Evolutionary conservation across 2,797 vertebrate species (phyloP).

Genomic region (Girardinus metallicus): DNA sequence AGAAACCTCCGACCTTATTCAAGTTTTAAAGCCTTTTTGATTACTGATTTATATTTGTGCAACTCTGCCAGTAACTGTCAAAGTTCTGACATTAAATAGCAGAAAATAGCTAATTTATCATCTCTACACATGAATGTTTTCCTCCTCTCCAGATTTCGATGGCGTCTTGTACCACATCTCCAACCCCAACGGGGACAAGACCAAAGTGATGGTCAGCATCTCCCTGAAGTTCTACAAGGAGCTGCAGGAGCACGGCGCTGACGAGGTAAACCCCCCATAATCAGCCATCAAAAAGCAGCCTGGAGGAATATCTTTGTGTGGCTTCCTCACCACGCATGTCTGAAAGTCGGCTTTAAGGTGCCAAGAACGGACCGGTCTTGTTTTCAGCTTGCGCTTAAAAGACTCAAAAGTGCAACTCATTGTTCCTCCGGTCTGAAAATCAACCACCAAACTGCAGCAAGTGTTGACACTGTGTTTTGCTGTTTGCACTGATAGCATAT

Average conservation of each 20-base stretch:
- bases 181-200: constrained; percentile 97
- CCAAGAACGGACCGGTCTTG: neutral
- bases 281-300: neutral
- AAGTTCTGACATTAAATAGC: neutral
- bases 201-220: constrained; percentile 99
- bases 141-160: constrained; percentile 88
- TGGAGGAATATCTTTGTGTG: no score
- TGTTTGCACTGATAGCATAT: neutral
- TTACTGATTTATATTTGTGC: neutral
- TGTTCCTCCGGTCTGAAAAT: neutral
- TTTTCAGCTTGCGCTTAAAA: neutral
- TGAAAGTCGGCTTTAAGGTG: neutral
- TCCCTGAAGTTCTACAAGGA: constrained; percentile 99
- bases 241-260: constrained; percentile 95
- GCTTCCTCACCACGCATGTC: neutral
- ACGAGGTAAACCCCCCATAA: constrained; percentile 84
- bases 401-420: neutral
- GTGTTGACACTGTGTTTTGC: neutral
- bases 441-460: neutral
- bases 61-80: neutral
- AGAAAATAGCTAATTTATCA: neutral
- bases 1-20: constrained; percentile 12
- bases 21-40: neutral
- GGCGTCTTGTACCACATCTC: constrained; percentile 99
- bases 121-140: neutral